Evolutionary conservation across 2,113 vertebrate species (phyloP), one percentile per base, ranked within the genome.

Genomic region (Strigops habroptila): DNA sequence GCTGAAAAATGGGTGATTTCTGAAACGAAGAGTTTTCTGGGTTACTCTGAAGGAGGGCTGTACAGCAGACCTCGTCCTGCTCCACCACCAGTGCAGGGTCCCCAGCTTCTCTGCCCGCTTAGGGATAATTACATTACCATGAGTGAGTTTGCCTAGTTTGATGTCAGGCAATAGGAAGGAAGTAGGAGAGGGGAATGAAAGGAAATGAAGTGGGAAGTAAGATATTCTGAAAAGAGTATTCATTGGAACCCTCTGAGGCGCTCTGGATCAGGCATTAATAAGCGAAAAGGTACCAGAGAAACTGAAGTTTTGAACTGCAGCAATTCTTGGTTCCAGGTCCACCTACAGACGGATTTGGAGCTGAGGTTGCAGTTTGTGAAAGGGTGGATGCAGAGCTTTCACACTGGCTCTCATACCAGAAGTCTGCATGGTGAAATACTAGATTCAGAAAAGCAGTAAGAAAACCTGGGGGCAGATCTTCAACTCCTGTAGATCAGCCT

Each of bases 181-280:
- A 90, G 60, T 6, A 82, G 51, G 33, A 77, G 30, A 60, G 15
- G 28, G n/a, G 21, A 87, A 46, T 46, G 59, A 83, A 59, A 67
- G 83, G 84, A 88, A 93, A 82, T 65, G 3, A 91, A 80, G 68
- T 52, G 80, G 75, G 71, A 96, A 91, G 67, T 51, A 77, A 86
- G 69, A 81, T 64, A 68, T 71, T 46, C 55, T 65, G 57, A 48
- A 44, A 70, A 55, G 39, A 21, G 3, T 35, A 19, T 23, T 60
- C 30, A 14, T 6, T 60, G 60, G 74, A 67, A 63, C 51, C 25
- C 25, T 75, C 63, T 53, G 63, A 90, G 10, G 30, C 21, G 6
- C 60, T 88, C 43, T 75, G 18, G 22, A 21, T 71, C 68, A 88
- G 44, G 24, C 33, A 55, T 6, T 93, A 85, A 23, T 16, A 70